Percentiles rank a stretch among this genome's conserved stretches.
Evolutionary conservation across 1,140 invertebrate species (phyloP).

Genomic region (Euschistus heros): DNA sequence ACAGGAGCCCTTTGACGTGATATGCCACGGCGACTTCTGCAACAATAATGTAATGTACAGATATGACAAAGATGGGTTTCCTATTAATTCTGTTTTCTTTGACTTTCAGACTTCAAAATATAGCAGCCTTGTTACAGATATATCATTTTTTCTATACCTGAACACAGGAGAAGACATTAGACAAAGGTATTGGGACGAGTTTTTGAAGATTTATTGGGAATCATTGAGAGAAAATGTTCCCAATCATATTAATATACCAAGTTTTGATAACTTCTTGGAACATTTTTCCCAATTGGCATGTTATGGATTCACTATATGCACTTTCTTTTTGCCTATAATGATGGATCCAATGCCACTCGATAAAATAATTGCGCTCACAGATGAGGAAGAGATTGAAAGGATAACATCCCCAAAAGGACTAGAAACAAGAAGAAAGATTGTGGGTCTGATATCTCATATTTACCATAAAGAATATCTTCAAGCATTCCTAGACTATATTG

Average conservation of each 20-base stretch:
- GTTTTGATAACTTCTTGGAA: conserved; percentile 31
- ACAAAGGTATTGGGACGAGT: conserved; percentile 29
- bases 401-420: no score
- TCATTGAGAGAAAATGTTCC: conserved; percentile 21
- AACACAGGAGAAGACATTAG: conserved; percentile 30
- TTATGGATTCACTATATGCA: conserved; percentile 33
- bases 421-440: no score
- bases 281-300: conserved; percentile 33
- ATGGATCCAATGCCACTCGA: conserved; percentile 7
- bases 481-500: no score
- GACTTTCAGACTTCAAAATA: conserved; percentile 36
- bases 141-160: conserved; percentile 37
- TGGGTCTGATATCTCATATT: no score
- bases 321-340: conserved; percentile 33
- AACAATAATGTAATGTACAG: conserved; percentile 44
- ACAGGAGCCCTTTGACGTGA: conserved; percentile 36
- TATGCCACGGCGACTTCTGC: conserved; percentile 45
- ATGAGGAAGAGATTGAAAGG: no score
- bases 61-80: conserved; percentile 29
- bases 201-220: conserved; percentile 34
- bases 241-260: conserved; percentile 5
- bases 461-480: no score
- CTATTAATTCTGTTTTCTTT: conserved; percentile 33
- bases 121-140: conserved; percentile 35
- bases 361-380: no score